Base-by-base conservation (phyloP, 2,797 vertebrate species). In the Sebastes iracundus region DNA sequence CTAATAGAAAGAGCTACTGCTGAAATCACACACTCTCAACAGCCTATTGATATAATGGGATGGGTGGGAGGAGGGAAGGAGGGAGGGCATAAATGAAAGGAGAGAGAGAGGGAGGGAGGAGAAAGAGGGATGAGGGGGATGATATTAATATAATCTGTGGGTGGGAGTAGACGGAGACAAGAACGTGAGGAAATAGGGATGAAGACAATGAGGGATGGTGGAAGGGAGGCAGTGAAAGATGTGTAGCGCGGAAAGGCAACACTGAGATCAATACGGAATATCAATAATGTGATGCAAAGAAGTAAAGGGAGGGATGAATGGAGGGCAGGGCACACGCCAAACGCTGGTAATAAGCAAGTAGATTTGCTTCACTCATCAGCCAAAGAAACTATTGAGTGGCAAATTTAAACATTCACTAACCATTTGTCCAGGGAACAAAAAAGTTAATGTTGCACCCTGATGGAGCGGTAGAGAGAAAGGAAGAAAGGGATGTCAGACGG, bases 1-100 rank as follows among this genome's bases (percentile, higher is more conserved):
- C 82, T 91, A 84, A 89, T 88, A 91, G 88, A 88, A 87, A 88
- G 76, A 88, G 82, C 62, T 87, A 81, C 76, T 65, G 87, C 78
- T 79, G 76, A 79, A 90, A 87, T 88, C 80, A 86, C 64, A 77
- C 58, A 81, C 78, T 82, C 72, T 81, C 80, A 87, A 82, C 52
- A 79, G 77, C 82, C 82, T 86, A 82, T 91, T 92, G 87, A 88
- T 90, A 79, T 90, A 81, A 92, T 85, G 61, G 77, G 63, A 71
- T 55, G 81, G 67, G 66, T 74, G 77, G 81, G 76, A 69, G 60
- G 58, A 66, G 20, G 33, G 53, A 18, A 6, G 66, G 5, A 46
- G 63, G 16, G 59, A 60, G 28, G 27, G 28, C 5, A 13, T 10
- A 16, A n/a, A 32, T 61, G 28, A 61, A 61, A 61, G 28, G 28